These are phyloP conservation scores for Eumacrocentrus americanus DNA, from an alignment of 2,888 invertebrate species.

Conservation along the genomic window DNA sequence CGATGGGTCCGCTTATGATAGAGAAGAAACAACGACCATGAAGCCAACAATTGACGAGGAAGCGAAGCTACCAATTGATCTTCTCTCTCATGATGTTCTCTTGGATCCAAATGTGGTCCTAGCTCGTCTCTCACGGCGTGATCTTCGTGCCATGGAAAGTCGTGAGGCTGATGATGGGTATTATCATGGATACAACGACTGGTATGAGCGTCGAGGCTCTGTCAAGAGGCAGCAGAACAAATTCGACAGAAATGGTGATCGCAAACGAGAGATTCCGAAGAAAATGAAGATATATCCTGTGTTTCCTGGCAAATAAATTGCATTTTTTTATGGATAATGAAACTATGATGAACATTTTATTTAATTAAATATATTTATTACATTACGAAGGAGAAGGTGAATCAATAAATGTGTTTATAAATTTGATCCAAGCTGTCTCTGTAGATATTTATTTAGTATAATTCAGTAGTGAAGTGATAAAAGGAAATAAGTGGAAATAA, in stretches of 20 bases:
- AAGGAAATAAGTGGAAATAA: no score
- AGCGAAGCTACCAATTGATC: slow-evolving; percentile 36
- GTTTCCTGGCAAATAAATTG: slow-evolving; percentile 46
- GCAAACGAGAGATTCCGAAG: slow-evolving; percentile 1
- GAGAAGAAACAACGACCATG: slow-evolving; percentile 3
- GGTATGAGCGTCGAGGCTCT: slow-evolving; percentile 1
- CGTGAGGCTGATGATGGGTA: background rate
- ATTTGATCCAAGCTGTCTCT: no score
- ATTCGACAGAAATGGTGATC: slow-evolving; percentile 4
- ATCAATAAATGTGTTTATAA: no score
- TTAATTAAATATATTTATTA: background rate
- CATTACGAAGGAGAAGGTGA: background rate
- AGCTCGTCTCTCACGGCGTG: slow-evolving; percentile 38
- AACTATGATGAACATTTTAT: background rate
- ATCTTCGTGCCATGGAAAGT: slow-evolving; percentile 9
- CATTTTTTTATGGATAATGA: background rate
- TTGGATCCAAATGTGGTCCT: slow-evolving; percentile 42
- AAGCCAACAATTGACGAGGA: slow-evolving; percentile 7
- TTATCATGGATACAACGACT: slow-evolving; percentile 19
- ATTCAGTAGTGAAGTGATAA: no score
- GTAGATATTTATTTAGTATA: no score
- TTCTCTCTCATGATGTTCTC: slow-evolving; percentile 38
- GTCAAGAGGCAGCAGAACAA: background rate
- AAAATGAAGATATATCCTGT: slow-evolving; percentile 42
- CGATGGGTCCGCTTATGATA: background rate